Evolutionary conservation across 1,140 invertebrate genomes (phyloP), one percentile per base, ranked within the genome.

Genomic region (Philopotamus ludificatus): DNA sequence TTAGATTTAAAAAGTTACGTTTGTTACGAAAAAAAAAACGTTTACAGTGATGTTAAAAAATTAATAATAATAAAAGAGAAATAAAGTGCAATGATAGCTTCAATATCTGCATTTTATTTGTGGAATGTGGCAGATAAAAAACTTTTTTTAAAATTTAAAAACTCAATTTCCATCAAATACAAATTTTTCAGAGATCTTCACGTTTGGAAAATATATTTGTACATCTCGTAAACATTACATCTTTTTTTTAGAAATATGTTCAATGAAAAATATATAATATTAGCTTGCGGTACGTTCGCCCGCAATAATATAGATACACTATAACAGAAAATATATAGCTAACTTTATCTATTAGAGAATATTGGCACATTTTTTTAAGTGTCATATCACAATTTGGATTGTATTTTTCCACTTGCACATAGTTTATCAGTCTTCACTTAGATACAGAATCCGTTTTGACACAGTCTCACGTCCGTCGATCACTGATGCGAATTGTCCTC

Each of bases 401-500:
- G 18, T 47, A 15, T 15, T 47, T 20, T 9, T 12, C 16, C 44
- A 15, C 18, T 47, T 41, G 47, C 34, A 28, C 62, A 62, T 28
- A 54, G 45, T 60, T 49, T 47, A 63, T 69, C 67, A 69, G 67
- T 69, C 67, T 69, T 69, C 44, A 44, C 51, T 4, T 16, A 20
- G 44, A 15, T 16, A 20, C 44, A 8, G 44, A 47, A 12, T 7
- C 28, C 28, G 28, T 12, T 4, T 54, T 58, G 12, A 53, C 18
- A 26, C 23, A 42, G 16, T 23, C 53, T 21, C 47, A 50, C 3
- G 16, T 15, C 23, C 39, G 25, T 23, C 23, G 34, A 58, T 71
- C 69, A 78, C 79, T 78, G 80, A 76, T 81, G 79, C 75, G 77
- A 76, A 76, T 76, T 80, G 72, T 80, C 79, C 76, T 80, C 79